Evolutionary conservation across 2,888 invertebrate genomes (phyloP).

Genomic region (Netelia melanura): DNA sequence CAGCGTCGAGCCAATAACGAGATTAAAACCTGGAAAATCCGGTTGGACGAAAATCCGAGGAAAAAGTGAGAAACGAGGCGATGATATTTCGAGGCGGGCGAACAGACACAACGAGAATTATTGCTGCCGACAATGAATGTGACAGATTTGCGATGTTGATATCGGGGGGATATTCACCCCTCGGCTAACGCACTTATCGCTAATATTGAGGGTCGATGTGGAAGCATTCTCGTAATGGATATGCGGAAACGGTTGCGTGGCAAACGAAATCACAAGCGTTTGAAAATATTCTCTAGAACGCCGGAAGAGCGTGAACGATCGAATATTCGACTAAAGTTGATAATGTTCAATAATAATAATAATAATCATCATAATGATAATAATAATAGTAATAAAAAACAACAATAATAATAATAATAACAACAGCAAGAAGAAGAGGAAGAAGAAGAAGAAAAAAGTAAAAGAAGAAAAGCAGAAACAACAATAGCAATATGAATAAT

Average conservation of each 20-base stretch:
- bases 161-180: too few species aligned
- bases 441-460: too few species aligned
- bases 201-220: too few species aligned
- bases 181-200: too few species aligned
- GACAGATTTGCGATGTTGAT: neutral
- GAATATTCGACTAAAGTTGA: too few species aligned
- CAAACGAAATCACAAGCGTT: neutral
- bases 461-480: neutral
- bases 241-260: neutral
- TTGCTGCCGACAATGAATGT: neutral
- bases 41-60: neutral
- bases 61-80: neutral
- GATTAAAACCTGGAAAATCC: conserved; percentile 17
- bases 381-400: too few species aligned
- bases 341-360: too few species aligned
- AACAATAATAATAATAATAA: too few species aligned
- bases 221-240: neutral
- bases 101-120: neutral
- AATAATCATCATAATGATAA: too few species aligned
- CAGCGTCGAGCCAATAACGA: conserved; percentile 6
- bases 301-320: too few species aligned
- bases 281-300: too few species aligned
- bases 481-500: neutral
- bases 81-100: neutral
- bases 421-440: too few species aligned